Evolutionary conservation across 2,888 invertebrate species (phyloP).

Genomic region (Hipparchia sbordonii): DNA sequence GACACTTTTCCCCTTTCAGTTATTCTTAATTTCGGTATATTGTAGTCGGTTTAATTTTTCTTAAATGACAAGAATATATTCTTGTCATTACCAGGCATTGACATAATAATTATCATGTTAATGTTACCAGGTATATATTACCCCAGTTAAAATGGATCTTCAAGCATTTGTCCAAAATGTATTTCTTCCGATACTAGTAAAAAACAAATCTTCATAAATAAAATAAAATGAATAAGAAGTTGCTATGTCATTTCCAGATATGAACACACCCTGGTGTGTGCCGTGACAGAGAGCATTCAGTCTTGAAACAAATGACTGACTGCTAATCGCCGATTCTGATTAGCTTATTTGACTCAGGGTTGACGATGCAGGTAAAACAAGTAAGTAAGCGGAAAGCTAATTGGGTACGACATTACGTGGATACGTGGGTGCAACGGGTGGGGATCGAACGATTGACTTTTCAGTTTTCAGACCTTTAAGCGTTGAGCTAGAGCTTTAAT

Average conservation of each 20-base stretch:
- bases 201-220: not conserved
- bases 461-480: too few species aligned
- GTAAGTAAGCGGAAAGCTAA: not conserved
- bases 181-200: too few species aligned
- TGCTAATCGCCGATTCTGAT: slow-evolving; percentile 56
- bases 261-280: slow-evolving; percentile 46
- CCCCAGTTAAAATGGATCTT: too few species aligned
- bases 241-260: not conserved
- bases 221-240: not conserved
- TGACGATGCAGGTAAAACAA: slow-evolving; percentile 38
- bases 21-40: too few species aligned
- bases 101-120: too few species aligned
- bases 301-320: slow-evolving; percentile 64
- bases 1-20: too few species aligned
- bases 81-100: too few species aligned
- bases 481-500: not conserved
- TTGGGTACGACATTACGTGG: not conserved
- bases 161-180: too few species aligned
- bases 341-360: slow-evolving; percentile 54
- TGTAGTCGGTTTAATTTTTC: too few species aligned
- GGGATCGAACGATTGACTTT: not conserved
- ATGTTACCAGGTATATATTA: too few species aligned
- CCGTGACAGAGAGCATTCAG: slow-evolving; percentile 66
- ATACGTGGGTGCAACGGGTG: too few species aligned
- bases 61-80: too few species aligned